A percentile compares a stretch with the other conserved stretches of the same genome.
Evolutionary conservation across 2,797 vertebrate species (phyloP).

Genomic region (Neosilurus hyrtlii): DNA sequence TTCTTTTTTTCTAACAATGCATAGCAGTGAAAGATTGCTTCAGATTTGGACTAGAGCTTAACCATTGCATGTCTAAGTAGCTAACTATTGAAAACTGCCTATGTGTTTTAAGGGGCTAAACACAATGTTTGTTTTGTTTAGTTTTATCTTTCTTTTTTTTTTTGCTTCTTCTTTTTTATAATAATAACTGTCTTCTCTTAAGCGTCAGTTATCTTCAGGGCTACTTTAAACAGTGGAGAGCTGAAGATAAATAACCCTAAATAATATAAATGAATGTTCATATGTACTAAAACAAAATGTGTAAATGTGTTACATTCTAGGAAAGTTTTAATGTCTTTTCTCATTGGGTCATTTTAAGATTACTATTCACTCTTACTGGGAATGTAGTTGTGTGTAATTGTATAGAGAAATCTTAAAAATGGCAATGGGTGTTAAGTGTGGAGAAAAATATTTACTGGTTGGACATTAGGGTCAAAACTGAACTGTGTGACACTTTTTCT

Average conservation of each 20-base stretch:
- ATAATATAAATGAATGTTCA: constrained; percentile 20
- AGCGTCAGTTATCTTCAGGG: constrained; percentile 55
- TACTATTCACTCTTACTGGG: constrained; percentile 45
- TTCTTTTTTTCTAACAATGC: neutral
- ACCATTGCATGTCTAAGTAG: neutral
- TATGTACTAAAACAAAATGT: constrained; percentile 22
- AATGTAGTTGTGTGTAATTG: constrained; percentile 45
- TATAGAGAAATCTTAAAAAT: constrained; percentile 50
- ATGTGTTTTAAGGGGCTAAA: constrained; percentile 29
- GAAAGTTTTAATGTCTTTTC: constrained; percentile 7
- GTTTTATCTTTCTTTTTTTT: neutral
- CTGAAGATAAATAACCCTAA: constrained; percentile 10
- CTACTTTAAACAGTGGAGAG: constrained; percentile 32
- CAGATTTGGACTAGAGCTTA: neutral
- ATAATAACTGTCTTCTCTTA: constrained; percentile 26
- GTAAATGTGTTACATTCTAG: constrained; percentile 29
- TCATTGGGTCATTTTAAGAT: neutral
- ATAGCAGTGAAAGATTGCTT: neutral
- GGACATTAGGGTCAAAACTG: constrained; percentile 33
- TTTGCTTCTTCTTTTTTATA: neutral
- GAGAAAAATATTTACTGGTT: constrained; percentile 49
- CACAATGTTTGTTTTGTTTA: constrained; percentile 44
- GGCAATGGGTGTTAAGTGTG: constrained; percentile 48
- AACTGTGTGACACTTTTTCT: constrained; percentile 24
- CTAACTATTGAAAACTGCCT: neutral